Evolutionary conservation across 2,888 invertebrate species (phyloP).

Genomic region (Dromius quadrimaculatus): DNA sequence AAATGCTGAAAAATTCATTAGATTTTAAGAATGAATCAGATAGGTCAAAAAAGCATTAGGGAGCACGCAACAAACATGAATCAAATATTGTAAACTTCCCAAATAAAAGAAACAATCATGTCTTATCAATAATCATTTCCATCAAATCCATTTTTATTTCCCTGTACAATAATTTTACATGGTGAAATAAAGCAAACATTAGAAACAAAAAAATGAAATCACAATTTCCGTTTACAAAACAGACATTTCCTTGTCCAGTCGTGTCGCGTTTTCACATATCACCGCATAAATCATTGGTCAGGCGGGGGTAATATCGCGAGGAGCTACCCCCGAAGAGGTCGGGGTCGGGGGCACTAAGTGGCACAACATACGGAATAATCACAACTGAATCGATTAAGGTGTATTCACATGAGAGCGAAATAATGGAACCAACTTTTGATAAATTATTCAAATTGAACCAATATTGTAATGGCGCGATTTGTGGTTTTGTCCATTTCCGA

Average conservation of each 20-base stretch:
- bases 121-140: conserved; percentile 41
- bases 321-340: background rate
- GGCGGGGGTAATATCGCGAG: conserved; percentile 7
- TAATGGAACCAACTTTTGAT: conserved; percentile 50
- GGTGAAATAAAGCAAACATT: conserved; percentile 37
- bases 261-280: conserved; percentile 42
- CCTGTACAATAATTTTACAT: conserved; percentile 37
- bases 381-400: conserved; percentile 48
- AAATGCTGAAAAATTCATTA: conserved; percentile 13
- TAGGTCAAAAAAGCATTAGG: conserved; percentile 34
- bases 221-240: conserved; percentile 45
- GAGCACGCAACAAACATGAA: conserved; percentile 31
- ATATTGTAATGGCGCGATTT: conserved; percentile 52
- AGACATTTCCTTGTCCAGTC: conserved; percentile 37
- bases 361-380: conserved; percentile 49
- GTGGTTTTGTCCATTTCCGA: conserved; percentile 42
- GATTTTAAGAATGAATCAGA: conserved; percentile 28
- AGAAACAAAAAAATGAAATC: conserved; percentile 38
- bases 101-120: conserved; percentile 40
- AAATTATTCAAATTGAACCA: conserved; percentile 53
- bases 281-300: conserved; percentile 35
- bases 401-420: conserved; percentile 49
- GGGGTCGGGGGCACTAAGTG: conserved; percentile 33
- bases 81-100: conserved; percentile 33
- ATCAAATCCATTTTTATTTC: conserved; percentile 40